Evolutionary conservation across 2,888 invertebrate species (phyloP).

Genomic region (Diogma glabrata): DNA sequence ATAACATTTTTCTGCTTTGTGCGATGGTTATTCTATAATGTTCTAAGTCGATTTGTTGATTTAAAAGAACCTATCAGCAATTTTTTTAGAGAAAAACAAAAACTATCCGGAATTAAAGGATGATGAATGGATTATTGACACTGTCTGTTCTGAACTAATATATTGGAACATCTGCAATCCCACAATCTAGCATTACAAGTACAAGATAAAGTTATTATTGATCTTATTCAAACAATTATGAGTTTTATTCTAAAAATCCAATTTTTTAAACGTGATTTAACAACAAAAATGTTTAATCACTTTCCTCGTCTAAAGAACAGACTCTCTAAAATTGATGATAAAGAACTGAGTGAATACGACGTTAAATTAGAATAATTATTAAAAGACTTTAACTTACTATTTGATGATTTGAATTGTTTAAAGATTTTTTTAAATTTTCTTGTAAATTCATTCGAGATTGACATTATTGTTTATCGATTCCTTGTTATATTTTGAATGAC

Average conservation of each 20-base stretch:
- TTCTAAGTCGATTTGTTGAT: background rate
- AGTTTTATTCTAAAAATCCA: background rate
- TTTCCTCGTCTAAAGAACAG: too few species aligned
- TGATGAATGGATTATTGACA: slow-evolving; percentile 5
- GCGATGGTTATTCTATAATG: too few species aligned
- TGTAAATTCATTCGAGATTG: background rate
- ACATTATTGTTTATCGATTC: too few species aligned
- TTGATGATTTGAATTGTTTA: background rate
- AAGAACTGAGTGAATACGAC: background rate
- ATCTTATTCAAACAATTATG: too few species aligned
- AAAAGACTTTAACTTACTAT: too few species aligned
- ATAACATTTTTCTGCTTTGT: too few species aligned
- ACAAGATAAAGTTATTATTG: too few species aligned
- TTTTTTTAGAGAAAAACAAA: slow-evolving; percentile 1
- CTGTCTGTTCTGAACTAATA: background rate
- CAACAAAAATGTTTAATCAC: too few species aligned
- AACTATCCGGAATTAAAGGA: background rate
- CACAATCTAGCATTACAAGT: background rate
- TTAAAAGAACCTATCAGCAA: slow-evolving; percentile 1
- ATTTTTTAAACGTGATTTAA: background rate
- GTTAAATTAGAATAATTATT: too few species aligned
- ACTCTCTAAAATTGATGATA: background rate
- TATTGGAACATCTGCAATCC: background rate
- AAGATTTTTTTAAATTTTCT: background rate
- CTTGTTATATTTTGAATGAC: too few species aligned